A percentile compares a stretch with the other conserved stretches of the same genome.
Evolutionary conservation across 2,888 invertebrate genomes (phyloP).

Genomic region (Oasisia sp.): DNA sequence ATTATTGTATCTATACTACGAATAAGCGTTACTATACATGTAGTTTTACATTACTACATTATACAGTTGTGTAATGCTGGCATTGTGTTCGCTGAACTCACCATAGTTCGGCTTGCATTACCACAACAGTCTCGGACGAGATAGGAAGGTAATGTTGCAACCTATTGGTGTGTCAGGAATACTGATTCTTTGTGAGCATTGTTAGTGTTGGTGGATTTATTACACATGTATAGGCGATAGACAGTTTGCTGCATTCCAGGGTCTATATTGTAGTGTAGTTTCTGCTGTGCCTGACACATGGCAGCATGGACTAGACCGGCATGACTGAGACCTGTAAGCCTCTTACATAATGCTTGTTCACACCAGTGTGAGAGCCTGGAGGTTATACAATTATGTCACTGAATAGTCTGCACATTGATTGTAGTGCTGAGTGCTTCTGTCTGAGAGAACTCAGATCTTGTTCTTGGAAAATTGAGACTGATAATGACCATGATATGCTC

Average conservation of each 20-base stretch:
- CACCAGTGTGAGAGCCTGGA: background rate
- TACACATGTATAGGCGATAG: no score
- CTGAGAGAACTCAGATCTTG: background rate
- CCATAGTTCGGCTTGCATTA: no score
- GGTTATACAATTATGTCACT: background rate
- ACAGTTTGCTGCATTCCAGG: background rate
- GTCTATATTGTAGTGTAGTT: background rate
- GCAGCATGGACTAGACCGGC: background rate
- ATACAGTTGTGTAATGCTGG: no score
- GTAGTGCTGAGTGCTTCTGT: background rate
- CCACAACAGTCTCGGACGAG: no score
- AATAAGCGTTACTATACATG: no score
- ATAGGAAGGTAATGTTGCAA: no score
- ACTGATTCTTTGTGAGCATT: background rate
- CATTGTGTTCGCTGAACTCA: no score
- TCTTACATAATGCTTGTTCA: background rate
- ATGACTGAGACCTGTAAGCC: background rate
- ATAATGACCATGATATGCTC: background rate
- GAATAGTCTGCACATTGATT: constrained; percentile 3
- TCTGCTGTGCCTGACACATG: background rate
- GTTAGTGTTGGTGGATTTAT: background rate
- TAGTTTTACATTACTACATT: no score
- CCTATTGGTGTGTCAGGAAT: no score
- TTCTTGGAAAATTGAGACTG: background rate
- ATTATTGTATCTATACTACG: no score